These are phyloP conservation scores for Odontocerum albicorne DNA, from an alignment of 2,888 invertebrate species.

Conservation along the genomic window DNA sequence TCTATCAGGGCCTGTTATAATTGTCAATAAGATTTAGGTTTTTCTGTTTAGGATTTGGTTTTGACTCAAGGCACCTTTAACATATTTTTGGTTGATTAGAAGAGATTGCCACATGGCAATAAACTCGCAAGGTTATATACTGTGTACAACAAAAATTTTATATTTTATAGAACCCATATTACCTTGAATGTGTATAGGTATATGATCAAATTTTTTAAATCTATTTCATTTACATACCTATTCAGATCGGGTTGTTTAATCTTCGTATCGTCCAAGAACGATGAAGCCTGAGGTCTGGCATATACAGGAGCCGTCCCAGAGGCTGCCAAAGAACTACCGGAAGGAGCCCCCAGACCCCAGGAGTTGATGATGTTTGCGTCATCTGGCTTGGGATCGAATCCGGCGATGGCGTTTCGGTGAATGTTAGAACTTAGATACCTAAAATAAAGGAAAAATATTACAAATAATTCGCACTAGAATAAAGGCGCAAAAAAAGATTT, in stretches of 20 bases:
- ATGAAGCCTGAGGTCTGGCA: constrained; percentile 10
- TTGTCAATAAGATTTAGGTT: no score
- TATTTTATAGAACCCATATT: background rate
- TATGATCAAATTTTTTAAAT: background rate
- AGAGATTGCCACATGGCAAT: no score
- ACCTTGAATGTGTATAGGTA: background rate
- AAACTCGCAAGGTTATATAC: no score
- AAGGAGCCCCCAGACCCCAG: constrained; percentile 59
- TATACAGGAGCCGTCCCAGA: constrained; percentile 4
- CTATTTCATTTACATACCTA: constrained; percentile 9
- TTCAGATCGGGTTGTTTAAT: constrained; percentile 20
- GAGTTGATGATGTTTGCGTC: constrained; percentile 63
- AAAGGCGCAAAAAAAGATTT: no score
- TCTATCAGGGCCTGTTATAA: no score
- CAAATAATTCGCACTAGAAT: no score
- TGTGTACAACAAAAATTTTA: background rate
- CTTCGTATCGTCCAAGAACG: constrained; percentile 22
- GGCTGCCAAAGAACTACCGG: background rate
- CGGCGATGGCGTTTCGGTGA: constrained; percentile 60
- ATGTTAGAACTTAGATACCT: constrained; percentile 60
- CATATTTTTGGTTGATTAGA: no score
- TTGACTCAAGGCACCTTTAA: no score
- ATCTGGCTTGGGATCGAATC: constrained; percentile 54
- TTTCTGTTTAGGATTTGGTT: no score
- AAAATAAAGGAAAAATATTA: constrained; percentile 30